These are phyloP conservation scores for Choristoneura rosaceana DNA, from an alignment of 2,888 invertebrate genomes.

Conservation along the genomic window DNA sequence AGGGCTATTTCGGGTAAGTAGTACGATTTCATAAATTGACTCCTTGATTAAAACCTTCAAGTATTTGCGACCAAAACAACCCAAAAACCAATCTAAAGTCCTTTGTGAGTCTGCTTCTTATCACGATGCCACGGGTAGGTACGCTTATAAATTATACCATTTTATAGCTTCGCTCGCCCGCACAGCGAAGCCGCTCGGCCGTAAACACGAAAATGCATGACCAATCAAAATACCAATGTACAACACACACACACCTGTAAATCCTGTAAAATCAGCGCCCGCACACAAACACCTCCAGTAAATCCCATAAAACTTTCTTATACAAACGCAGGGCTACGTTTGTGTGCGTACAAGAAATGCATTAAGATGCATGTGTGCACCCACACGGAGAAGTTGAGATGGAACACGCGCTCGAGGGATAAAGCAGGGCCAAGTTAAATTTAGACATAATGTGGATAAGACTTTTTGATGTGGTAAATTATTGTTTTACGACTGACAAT, in stretches of 20 bases:
- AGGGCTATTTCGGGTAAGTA: too few relatives aligned
- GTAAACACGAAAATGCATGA: conserved; percentile 85
- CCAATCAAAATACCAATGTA: conserved; percentile 85
- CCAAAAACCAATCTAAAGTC: conserved; percentile 28
- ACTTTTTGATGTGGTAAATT: conserved; percentile 1
- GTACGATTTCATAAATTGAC: too few relatives aligned
- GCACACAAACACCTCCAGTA: conserved; percentile 29
- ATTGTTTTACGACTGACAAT: not conserved
- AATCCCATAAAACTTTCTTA: conserved; percentile 28
- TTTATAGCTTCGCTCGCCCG: conserved; percentile 75
- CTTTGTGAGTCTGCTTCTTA: conserved; percentile 43
- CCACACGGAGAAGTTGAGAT: conserved; percentile 76
- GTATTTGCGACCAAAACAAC: not conserved
- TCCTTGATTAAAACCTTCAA: not conserved
- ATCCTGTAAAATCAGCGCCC: conserved; percentile 39
- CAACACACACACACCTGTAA: conserved; percentile 64
- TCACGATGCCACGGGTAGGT: conserved; percentile 59
- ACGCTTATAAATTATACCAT: conserved; percentile 75
- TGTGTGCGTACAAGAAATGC: conserved; percentile 65
- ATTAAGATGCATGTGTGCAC: conserved; percentile 58
- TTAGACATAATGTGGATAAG: conserved; percentile 63
- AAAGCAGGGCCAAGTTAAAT: conserved; percentile 81
- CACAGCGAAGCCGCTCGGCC: conserved; percentile 70
- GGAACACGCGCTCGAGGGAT: conserved; percentile 83
- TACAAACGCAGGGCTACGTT: conserved; percentile 43